Base-by-base conservation (phyloP, 2,113 vertebrate species). In the Pungitius pungitius region DNA sequence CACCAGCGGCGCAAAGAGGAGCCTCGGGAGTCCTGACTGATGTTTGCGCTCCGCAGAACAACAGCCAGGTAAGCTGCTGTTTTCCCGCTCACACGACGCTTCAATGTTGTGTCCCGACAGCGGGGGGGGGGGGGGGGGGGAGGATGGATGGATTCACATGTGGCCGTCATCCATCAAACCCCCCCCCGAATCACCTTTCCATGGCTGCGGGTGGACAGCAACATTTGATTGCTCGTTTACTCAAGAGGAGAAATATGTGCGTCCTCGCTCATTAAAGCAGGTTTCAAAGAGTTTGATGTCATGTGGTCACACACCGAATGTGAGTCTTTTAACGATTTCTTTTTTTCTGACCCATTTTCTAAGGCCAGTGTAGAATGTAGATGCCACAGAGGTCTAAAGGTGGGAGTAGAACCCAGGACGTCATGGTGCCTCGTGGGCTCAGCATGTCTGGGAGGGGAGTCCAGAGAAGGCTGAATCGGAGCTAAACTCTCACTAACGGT, bases 261-360 rank as follows among this genome's bases (percentile, higher is more conserved):
- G 67, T 80, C 63, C 62, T 58, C 42, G 78, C 78, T 85, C 73
- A 75, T 86, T 76, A 78, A 4, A 43, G 66, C 78, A 11, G 22
- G 27, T 62, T 79, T 73, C 75, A 82, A 51, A 77, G 63, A 40
- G 63, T 69, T 59, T 81, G 74, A 78, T 66, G 81, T 69, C 27
- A 67, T 63, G 40, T 4, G 40, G 17, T 45, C 40, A 43, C 24
- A 56, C 54, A 45, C 18, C 35, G 43, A 74, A 71, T n/a, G n/a
- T n/a, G n/a, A n/a, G n/a, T n/a, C n/a, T n/a, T n/a, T n/a, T n/a
- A n/a, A n/a, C n/a, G n/a, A n/a, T n/a, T n/a, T n/a, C n/a, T n/a
- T n/a, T n/a, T n/a, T n/a, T n/a, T n/a, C n/a, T n/a, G n/a, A n/a
- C n/a, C n/a, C n/a, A n/a, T n/a, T n/a, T n/a, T n/a, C n/a, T n/a